Evolutionary conservation across 1,140 invertebrate species (phyloP), one percentile per base, ranked within the genome.

Genomic region (Varroa destructor): DNA sequence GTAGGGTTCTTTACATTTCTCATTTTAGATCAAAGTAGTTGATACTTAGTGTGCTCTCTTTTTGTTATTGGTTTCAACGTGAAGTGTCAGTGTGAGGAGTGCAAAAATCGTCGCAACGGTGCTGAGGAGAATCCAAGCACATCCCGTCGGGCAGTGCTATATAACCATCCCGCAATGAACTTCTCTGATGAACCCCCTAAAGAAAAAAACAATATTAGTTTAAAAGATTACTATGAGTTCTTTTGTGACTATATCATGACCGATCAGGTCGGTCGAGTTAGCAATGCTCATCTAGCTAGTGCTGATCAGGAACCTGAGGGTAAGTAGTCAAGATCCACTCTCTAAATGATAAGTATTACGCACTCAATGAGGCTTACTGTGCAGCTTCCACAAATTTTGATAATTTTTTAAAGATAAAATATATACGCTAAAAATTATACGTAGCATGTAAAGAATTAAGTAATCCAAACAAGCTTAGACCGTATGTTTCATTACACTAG

Each of bases 231-330:
- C 73, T 71, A 76, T 42, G 58, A 74, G n/a, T 80, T 79, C 70
- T 73, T 79, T 56, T 64, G 74, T 4, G 56, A 75, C 1, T 79
- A 74, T 71, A 75, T 79, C n/a, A 58, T 70, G 5, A 72, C 74
- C 37, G 79, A 80, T 71, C 73, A 76, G 37, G 73, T 79, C 58
- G 78, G 77, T 8, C 57, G 10, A 0, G 74, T 79, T 6, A 77
- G 78, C 8, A 76, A 67, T 71, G 73, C 76, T 2, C 76, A 77
- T 71, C 64, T 79, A 12, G 76, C 74, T 0, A 61, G 61, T 37
- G 75, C 78, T 14, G 78, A 79, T 73, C 8, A 51, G 10, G 43
- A 73, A 43, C 37, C 42, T 43, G 37, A 67, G 1, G 61, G 61
- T 67, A 8, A 58, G 57, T 36, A 6, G 6, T 12, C 61, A 25